Conservation (phyloP, 1,140 invertebrate species). For the Nixonia krombeini region DNA sequence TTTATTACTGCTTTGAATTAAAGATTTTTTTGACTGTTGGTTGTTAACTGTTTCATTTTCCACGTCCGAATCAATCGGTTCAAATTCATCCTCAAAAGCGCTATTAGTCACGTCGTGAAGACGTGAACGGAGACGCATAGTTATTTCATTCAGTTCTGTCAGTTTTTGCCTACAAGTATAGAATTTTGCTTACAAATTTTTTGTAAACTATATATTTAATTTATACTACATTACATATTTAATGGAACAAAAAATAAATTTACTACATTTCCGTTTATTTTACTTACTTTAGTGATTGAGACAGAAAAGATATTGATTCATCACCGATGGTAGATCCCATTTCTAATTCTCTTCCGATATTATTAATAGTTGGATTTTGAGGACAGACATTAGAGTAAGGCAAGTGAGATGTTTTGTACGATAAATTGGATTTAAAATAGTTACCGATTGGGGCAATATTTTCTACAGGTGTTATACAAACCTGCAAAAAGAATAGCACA, state of each 20-base stretch:
- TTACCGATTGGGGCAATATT: conserved; percentile 54
- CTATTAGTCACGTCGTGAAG: conserved; percentile 74
- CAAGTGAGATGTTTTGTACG: conserved; percentile 1
- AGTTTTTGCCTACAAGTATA: conserved; percentile 73
- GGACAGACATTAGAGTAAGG: conserved; percentile 6
- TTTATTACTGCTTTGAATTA: conserved; percentile 12
- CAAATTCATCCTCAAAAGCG: conserved; percentile 72
- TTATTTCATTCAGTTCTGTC: conserved; percentile 76
- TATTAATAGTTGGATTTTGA: conserved; percentile 11
- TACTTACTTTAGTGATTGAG: conserved; percentile 62
- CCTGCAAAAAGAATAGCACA: conserved; percentile 57
- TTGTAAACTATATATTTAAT: neutral
- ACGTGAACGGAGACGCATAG: conserved; percentile 72
- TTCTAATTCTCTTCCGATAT: conserved; percentile 25
- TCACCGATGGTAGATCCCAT: conserved; percentile 53
- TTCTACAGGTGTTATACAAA: conserved; percentile 71
- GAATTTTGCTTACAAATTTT: conserved; percentile 10
- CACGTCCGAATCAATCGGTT: conserved; percentile 54
- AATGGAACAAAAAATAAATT: too few relatives aligned
- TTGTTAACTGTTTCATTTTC: conserved; percentile 36
- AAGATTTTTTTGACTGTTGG: conserved; percentile 17
- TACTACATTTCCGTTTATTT: too few relatives aligned
- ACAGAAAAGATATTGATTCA: conserved; percentile 63
- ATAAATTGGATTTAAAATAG: conserved; percentile 14
- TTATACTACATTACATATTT: conserved; percentile 6